phyloP scores from a whole-genome alignment of 2,797 vertebrate genomes.

The Danio kyathit region DNA sequence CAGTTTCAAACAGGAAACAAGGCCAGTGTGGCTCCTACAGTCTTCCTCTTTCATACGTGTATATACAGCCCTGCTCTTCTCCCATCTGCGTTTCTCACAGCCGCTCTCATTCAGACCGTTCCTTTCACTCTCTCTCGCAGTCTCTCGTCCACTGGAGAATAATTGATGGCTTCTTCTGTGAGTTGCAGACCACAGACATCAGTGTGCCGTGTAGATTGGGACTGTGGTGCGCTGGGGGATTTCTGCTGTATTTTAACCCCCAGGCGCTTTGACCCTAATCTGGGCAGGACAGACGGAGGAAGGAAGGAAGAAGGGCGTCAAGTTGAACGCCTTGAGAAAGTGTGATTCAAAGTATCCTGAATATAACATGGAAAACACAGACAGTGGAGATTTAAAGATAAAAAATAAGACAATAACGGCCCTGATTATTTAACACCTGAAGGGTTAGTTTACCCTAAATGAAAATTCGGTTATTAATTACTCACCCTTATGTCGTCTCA shows the following conservation, averaged over 20 bases:
- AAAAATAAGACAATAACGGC: too few species aligned
- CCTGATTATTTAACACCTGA: too few species aligned
- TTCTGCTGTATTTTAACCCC: conserved; percentile 65
- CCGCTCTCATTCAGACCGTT: neutral
- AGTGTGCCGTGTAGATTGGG: conserved; percentile 32
- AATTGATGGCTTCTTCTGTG: conserved; percentile 64
- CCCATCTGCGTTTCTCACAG: conserved; percentile 19
- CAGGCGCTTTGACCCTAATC: conserved; percentile 56
- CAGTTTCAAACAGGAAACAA: conserved; percentile 59
- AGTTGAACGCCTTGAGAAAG: neutral
- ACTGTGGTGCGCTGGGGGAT: conserved; percentile 40
- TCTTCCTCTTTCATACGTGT: conserved; percentile 27
- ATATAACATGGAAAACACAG: neutral
- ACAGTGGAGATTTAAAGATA: neutral
- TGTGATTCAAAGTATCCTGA: conserved; percentile 28
- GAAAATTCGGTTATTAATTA: too few species aligned
- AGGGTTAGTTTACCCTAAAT: too few species aligned
- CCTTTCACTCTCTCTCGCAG: neutral
- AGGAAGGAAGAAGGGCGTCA: conserved; percentile 49
- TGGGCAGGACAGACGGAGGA: conserved; percentile 50
- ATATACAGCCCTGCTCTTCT: neutral
- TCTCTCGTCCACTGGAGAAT: conserved; percentile 36
- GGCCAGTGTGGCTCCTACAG: conserved; percentile 8
- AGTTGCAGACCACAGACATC: conserved; percentile 52
- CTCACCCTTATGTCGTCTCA: too few species aligned